Conservation (phyloP, 2,797 vertebrate genomes). For the Sebastes itinus region DNA sequence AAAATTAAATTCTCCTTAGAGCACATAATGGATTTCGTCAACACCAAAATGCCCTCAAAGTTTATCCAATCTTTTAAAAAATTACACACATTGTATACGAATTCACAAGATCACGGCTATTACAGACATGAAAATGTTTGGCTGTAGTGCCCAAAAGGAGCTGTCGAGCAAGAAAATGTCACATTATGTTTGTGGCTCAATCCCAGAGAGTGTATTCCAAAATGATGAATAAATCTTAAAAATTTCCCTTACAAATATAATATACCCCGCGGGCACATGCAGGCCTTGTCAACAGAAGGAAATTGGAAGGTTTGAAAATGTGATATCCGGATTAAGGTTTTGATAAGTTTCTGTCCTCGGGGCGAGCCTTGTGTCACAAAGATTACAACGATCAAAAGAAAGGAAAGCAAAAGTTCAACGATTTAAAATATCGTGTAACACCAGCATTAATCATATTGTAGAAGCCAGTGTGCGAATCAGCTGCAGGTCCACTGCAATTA, state of each 20-base stretch:
- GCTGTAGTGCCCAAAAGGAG: not conserved
- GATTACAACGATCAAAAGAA: conserved; percentile 36
- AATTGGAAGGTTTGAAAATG: conserved; percentile 20
- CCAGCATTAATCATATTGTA: conserved; percentile 5
- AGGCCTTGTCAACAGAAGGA: conserved; percentile 10
- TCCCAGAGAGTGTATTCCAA: not conserved
- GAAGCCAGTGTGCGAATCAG: conserved; percentile 2
- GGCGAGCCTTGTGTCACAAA: conserved; percentile 14
- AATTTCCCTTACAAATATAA: conserved; percentile 2
- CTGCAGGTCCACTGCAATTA: not conserved
- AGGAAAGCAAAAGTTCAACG: conserved; percentile 4
- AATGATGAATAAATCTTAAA: not conserved
- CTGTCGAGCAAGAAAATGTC: not conserved
- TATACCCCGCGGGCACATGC: not conserved
- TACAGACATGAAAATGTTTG: not conserved
- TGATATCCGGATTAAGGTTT: conserved; percentile 26
- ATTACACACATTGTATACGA: not conserved
- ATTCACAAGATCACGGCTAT: not conserved
- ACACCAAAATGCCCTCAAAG: not conserved
- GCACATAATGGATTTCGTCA: not conserved
- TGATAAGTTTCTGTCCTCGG: conserved; percentile 21
- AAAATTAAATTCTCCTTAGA: not conserved
- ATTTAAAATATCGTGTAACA: conserved; percentile 4
- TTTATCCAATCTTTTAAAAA: not conserved
- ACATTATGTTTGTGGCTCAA: not conserved